Conservation (phyloP, 2,113 vertebrate genomes). For the Grammomys surdaster region DNA sequence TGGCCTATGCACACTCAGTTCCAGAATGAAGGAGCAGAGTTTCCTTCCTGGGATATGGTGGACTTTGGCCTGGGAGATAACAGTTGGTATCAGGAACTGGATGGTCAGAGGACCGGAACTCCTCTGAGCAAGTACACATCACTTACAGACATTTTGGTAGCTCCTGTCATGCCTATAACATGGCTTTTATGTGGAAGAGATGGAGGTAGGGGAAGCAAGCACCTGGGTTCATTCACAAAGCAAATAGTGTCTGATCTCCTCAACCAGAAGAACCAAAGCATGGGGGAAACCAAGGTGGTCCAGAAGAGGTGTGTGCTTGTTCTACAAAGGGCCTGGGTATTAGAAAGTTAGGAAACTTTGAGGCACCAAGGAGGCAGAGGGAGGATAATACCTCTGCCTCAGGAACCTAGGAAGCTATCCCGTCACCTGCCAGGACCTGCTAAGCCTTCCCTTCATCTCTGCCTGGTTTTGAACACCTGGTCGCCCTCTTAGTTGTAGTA, state of each 20-base stretch:
- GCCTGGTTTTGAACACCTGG: neutral
- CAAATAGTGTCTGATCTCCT: neutral
- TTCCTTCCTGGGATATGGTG: neutral
- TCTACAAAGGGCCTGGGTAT: neutral
- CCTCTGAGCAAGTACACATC: neutral
- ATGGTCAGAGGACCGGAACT: neutral
- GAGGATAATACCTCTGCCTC: neutral
- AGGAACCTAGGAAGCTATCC: neutral
- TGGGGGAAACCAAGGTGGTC: neutral
- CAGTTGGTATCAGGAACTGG: neutral
- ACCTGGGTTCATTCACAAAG: neutral
- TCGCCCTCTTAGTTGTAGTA: neutral
- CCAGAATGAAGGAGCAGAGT: neutral
- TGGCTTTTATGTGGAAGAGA: neutral
- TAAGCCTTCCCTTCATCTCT: neutral
- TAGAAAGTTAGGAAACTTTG: neutral
- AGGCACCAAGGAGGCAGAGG: accelerated
- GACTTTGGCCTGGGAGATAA: neutral
- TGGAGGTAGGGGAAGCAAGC: too few species aligned
- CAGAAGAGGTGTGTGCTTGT: neutral
- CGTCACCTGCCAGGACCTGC: neutral
- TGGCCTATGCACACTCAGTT: neutral
- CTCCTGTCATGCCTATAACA: neutral
- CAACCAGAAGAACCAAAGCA: neutral
- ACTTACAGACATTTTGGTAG: neutral